Conservation (phyloP, 2,888 invertebrate species). For the Tinea trinotella region DNA sequence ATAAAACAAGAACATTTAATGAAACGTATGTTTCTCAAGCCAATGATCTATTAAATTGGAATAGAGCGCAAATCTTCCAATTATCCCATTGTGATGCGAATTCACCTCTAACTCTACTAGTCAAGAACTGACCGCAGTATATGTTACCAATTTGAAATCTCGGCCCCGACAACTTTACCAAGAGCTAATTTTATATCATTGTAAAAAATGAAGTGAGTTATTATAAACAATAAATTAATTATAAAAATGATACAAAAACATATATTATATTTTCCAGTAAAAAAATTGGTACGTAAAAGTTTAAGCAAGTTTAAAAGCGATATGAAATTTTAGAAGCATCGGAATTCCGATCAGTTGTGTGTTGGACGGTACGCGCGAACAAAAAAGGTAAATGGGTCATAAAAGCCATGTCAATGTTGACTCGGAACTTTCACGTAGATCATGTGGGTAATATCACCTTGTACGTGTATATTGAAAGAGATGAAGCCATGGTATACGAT, state of each 20-base stretch:
- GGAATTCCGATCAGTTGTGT: slow-evolving; percentile 39
- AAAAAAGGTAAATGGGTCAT: slow-evolving; percentile 66
- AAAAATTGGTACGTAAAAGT: slow-evolving; percentile 13
- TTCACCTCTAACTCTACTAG: not conserved
- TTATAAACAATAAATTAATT: not conserved
- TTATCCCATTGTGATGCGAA: not conserved
- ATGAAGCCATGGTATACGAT: not conserved
- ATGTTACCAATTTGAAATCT: not conserved
- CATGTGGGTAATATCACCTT: slow-evolving; percentile 10
- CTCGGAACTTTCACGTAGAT: slow-evolving; percentile 19
- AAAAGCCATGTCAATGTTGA: slow-evolving; percentile 66
- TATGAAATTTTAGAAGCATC: slow-evolving; percentile 34
- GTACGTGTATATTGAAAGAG: not conserved
- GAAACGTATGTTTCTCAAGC: not conserved
- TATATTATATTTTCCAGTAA: not conserved
- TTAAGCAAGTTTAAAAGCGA: slow-evolving; percentile 17
- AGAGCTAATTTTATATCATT: too few relatives aligned
- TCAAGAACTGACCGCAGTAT: not conserved
- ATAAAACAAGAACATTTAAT: not conserved
- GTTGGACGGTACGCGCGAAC: slow-evolving; percentile 22
- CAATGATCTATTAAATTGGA: not conserved
- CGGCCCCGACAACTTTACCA: not conserved
- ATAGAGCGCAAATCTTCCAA: not conserved
- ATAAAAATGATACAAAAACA: not conserved
- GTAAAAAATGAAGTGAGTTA: too few relatives aligned